Percentiles rank a stretch among this genome's conserved stretches.
phyloP scores from a whole-genome alignment of 1,140 invertebrate species.

The Ceratosolen solmsi region DNA sequence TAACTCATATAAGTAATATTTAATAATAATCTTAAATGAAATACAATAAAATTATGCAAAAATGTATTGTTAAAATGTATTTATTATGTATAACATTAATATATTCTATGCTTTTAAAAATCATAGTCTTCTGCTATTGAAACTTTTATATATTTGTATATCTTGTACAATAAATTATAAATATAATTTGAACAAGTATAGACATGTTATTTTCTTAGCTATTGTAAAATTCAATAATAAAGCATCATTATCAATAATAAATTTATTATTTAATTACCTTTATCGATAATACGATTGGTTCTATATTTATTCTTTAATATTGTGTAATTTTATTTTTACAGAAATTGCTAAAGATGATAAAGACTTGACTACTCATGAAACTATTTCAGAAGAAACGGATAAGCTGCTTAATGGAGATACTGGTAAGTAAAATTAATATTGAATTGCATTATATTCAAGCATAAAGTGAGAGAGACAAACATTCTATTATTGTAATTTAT shows the following conservation, averaged over 20 bases:
- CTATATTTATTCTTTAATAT: background rate
- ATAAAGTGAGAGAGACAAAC: too few species aligned
- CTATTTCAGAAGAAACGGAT: conserved; percentile 35
- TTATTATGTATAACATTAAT: background rate
- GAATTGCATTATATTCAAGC: too few species aligned
- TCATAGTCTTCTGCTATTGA: background rate
- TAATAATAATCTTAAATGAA: background rate
- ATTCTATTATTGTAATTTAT: too few species aligned
- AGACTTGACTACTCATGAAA: conserved; percentile 14
- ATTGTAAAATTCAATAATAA: conserved; percentile 11
- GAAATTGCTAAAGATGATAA: conserved; percentile 28
- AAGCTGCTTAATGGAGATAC: conserved; percentile 58
- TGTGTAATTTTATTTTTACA: conserved; percentile 26
- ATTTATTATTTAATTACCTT: background rate
- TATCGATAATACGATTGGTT: background rate
- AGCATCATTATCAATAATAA: background rate
- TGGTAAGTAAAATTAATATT: conserved; percentile 55
- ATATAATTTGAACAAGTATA: background rate
- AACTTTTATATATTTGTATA: background rate
- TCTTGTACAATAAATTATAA: background rate
- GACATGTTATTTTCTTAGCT: background rate
- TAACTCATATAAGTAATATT: too few species aligned
- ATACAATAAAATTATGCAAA: background rate
- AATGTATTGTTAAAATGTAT: background rate
- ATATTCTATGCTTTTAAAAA: too few species aligned